phyloP scores from a whole-genome alignment of 1,140 invertebrate species.

The Heterodera schachtii region DNA sequence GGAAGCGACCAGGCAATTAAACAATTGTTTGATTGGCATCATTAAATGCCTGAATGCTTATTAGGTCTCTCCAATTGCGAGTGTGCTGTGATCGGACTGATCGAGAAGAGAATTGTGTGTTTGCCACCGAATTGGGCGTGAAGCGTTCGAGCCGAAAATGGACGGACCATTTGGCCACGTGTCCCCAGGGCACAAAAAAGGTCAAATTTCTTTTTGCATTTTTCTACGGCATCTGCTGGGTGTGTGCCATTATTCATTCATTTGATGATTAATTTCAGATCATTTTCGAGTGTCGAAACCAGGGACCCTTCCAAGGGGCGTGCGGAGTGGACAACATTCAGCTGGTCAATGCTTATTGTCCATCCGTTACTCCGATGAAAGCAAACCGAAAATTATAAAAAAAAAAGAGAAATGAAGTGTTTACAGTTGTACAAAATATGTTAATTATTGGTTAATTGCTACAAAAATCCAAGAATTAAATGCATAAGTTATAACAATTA shows the following conservation, averaged over 20 bases:
- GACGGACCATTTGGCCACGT: constrained; percentile 48
- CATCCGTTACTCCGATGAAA: constrained; percentile 29
- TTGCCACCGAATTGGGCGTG: constrained; percentile 53
- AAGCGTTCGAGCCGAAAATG: constrained; percentile 48
- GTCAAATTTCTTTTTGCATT: constrained; percentile 27
- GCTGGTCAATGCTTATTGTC: constrained; percentile 48
- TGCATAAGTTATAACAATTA: too few relatives aligned
- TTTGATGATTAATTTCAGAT: constrained; percentile 36
- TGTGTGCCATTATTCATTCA: too few relatives aligned
- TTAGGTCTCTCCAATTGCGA: constrained; percentile 45
- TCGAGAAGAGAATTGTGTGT: constrained; percentile 43
- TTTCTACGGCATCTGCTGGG: neutral
- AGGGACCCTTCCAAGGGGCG: constrained; percentile 51
- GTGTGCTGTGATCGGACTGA: constrained; percentile 51
- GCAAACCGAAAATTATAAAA: neutral
- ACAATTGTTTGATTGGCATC: neutral
- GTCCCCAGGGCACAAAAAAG: constrained; percentile 54
- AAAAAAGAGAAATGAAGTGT: neutral
- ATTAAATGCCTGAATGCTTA: neutral
- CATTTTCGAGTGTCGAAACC: constrained; percentile 56
- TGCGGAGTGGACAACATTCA: constrained; percentile 55
- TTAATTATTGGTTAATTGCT: too few relatives aligned
- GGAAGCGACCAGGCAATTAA: constrained; percentile 44
- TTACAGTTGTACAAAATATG: too few relatives aligned
- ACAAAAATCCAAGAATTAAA: too few relatives aligned